Evolutionary conservation across 1,140 invertebrate species (phyloP), one percentile per base, ranked within the genome.

Genomic region (Atta cephalotes): DNA sequence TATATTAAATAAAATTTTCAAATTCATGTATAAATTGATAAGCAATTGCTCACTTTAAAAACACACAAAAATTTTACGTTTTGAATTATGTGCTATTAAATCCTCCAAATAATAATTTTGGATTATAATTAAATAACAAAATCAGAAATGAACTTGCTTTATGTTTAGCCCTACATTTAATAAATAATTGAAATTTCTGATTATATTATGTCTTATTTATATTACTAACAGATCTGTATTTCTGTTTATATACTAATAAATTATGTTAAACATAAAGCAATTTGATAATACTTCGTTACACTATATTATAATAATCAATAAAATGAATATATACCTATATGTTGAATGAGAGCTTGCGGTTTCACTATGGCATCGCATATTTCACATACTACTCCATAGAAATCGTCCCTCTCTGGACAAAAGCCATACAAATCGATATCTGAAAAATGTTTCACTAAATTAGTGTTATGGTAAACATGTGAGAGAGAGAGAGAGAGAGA

Each of bases 351-450:
- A 71, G 96, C 96, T 95, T 96, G 96, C 72, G 96, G 96, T 95
- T 96, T 97, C 87, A 97, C 96, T 93, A 96, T 96, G 18, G 95
- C 95, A 88, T 96, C 96, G 92, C 96, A 97, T 95, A 96, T 96
- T 93, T 96, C 96, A 93, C 96, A 97, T 90, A 97, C 95, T 18
- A 96, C 96, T 53, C 96, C 96, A 90, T 96, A 96, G 90, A 97
- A 95, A 85, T 95, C 95, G 94, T 97, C 96, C 92, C 96, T 96
- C 91, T 96, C 96, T 53, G 96, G 96, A 88, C 96, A 96, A 89
- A 96, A 95, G 66, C 96, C 96, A 92, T 96, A 96, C 21, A 97
- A 95, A 91, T 96, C 96, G 93, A 96, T 96, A 85, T 95, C 95
- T 95, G 92, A 65, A 95, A 95, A 89, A 89, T 66, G 71, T 92